Percentiles rank a stretch among this genome's conserved stretches.
These are phyloP conservation scores for Naja naja DNA, from an alignment of 2,113 vertebrate species.

Conservation along the genomic window DNA sequence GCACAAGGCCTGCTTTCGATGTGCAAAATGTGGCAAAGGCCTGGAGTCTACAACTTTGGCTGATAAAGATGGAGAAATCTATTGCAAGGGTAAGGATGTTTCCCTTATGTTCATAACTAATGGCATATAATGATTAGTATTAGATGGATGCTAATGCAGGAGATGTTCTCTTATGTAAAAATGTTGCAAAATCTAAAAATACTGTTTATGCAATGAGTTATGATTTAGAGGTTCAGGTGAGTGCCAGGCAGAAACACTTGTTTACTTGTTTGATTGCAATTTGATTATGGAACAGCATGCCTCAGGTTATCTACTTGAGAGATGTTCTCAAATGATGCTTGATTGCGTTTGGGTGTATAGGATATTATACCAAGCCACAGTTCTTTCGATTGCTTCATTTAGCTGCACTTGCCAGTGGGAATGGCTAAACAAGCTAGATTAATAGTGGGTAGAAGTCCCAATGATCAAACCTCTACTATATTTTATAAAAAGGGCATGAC, in stretches of 20 bases:
- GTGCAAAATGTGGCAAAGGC: constrained; percentile 87
- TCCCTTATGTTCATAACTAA: neutral
- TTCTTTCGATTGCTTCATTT: neutral
- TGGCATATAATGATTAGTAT: neutral
- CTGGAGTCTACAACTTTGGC: constrained; percentile 93
- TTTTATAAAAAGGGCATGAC: neutral
- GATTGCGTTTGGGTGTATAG: neutral
- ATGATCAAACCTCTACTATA: neutral
- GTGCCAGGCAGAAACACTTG: neutral
- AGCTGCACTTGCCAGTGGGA: neutral
- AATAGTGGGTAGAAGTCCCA: neutral
- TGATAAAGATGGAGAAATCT: constrained; percentile 94
- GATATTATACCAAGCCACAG: neutral
- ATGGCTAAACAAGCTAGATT: neutral
- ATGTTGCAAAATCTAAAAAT: neutral
- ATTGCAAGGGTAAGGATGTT: constrained; percentile 85
- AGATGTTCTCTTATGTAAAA: neutral
- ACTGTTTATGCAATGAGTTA: neutral
- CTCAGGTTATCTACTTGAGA: neutral
- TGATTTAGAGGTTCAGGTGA: neutral
- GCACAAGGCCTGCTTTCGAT: constrained; percentile 95
- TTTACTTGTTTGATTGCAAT: neutral
- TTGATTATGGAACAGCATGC: neutral
- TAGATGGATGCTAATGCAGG: neutral
- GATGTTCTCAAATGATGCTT: neutral